A percentile compares a stretch with the other conserved stretches of the same genome.
Conservation (phyloP, 2,113 vertebrate species). For the Stictonetta naevosa region DNA sequence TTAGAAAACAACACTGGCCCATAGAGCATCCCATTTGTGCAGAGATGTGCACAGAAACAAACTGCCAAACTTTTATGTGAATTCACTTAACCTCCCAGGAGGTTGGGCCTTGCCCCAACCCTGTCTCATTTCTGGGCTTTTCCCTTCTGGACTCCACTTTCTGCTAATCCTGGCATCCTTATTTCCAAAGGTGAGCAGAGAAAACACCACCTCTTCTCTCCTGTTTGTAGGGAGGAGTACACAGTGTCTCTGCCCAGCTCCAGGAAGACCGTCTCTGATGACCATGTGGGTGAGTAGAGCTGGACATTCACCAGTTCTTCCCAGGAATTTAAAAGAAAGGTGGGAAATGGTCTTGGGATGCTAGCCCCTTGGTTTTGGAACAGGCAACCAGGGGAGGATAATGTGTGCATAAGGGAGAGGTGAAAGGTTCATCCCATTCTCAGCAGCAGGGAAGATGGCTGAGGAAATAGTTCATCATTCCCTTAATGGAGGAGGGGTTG, state of each 20-base stretch:
- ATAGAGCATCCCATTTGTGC: background rate
- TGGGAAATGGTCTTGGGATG: background rate
- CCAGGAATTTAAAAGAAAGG: background rate
- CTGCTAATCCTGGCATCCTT: background rate
- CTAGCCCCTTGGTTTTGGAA: background rate
- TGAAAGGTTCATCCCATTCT: background rate
- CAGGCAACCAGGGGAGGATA: background rate
- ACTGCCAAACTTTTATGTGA: background rate
- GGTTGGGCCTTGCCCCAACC: background rate
- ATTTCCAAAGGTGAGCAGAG: background rate
- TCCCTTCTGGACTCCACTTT: background rate
- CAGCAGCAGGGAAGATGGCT: background rate
- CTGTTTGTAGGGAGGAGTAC: background rate
- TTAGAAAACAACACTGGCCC: background rate
- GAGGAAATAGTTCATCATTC: background rate
- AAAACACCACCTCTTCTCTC: background rate
- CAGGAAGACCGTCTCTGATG: fast-evolving
- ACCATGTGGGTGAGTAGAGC: background rate
- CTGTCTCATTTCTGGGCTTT: background rate
- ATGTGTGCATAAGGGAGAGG: background rate
- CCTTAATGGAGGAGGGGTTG: background rate
- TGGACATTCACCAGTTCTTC: background rate
- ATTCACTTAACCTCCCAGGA: background rate
- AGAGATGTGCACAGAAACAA: background rate
- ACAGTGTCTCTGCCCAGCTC: background rate